Evolutionary conservation across 2,888 invertebrate species (phyloP), one percentile per base, ranked within the genome.

Genomic region (Platypus cylindrus): DNA sequence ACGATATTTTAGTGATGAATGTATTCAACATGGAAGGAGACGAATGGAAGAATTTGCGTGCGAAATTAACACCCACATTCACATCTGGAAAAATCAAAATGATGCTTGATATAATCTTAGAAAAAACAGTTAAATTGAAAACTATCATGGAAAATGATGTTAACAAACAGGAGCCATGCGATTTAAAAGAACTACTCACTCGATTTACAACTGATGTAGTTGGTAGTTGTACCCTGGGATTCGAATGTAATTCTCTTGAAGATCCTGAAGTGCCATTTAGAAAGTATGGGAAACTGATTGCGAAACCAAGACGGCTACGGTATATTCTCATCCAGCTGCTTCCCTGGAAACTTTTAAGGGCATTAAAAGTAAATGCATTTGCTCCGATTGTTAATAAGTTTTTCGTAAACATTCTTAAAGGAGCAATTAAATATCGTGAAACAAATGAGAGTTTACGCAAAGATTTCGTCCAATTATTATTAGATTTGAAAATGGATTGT

Each of bases 191-290:
- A 17, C 58, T 69, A 23, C 63, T 66, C 40, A 66, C 66, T 2
- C 65, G 64, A 40, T 71, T 66, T 45, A 62, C 70, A 1, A 70
- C 70, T 60, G 71, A 72, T 46, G 65, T 71, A 3, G 68, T 72
- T 14, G 70, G 68, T 1, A 65, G 64, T 26, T 65, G 69, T 30
- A 71, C 68, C 7, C 73, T 72, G 48, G 72, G 71, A 17, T 58
- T 72, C 3, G 67, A 71, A 42, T 67, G 67, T 40, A 66, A 71
- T 45, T 65, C 68, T 17, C 63, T 71, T 33, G 59, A 62, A 30
- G 62, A 68, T 50, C 58, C 65, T 0, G 55, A 67, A 37, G 64
- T 67, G 0, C 64, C 66, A 38, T 71, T 71, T 51, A 33, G 40
- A 18, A 18, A 12, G 8, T 25, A 26, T 25, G 33, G 26, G 3